Conservation (phyloP, 2,888 invertebrate species). For the Bibio marci region DNA sequence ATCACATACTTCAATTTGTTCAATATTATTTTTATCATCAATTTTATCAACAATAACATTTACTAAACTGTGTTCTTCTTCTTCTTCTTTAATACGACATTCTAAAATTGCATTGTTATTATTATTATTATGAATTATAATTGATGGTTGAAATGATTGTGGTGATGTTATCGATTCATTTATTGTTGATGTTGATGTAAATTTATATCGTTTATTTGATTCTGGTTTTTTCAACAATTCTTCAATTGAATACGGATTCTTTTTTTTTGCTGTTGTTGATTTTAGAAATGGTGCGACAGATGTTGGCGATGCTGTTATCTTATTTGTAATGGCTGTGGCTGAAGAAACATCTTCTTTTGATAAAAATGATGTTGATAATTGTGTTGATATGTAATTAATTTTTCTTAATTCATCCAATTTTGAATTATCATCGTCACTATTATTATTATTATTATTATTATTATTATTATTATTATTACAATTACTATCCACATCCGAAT, state of each 20-base stretch:
- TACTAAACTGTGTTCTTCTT: neutral
- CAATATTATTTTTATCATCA: neutral
- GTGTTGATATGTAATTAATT: neutral
- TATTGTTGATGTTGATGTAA: neutral
- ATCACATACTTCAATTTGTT: constrained; percentile 1
- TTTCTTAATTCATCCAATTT: constrained; percentile 2
- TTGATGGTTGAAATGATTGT: constrained; percentile 2
- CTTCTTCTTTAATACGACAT: no score
- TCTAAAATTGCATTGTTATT: no score
- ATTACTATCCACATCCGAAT: constrained; percentile 28
- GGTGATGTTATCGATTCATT: no score
- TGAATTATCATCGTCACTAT: constrained; percentile 20
- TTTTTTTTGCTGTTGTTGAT: constrained; percentile 33
- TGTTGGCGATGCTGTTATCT: constrained; percentile 19
- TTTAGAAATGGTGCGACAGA: constrained; percentile 23
- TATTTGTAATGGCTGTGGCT: no score
- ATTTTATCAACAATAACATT: neutral
- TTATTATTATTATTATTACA: constrained; percentile 20
- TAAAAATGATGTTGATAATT: no score
- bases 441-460: no score
- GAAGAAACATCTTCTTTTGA: no score
- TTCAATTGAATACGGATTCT: constrained; percentile 77
- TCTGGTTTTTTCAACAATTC: constrained; percentile 69
- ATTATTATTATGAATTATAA: constrained; percentile 21
- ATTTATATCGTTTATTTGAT: constrained; percentile 23